phyloP scores from a whole-genome alignment of 30 jellyfish, hydroid and myxozoan genomes.

The Aurelia sp. region DNA sequence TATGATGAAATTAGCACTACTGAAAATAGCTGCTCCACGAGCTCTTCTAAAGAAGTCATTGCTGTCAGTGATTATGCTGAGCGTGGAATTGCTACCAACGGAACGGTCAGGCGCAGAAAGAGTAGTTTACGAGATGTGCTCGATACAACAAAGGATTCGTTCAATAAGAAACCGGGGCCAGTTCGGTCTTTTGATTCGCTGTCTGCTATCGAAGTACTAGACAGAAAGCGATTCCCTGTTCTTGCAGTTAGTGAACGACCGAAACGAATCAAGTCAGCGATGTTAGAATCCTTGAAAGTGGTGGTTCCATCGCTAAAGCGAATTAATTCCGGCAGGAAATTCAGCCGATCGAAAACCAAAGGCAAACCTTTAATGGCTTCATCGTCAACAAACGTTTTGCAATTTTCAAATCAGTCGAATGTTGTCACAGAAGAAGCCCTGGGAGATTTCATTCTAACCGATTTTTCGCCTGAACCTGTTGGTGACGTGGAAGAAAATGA shows the following conservation, averaged over 20 bases:
- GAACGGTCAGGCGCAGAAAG: neutral
- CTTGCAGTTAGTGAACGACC: constrained; percentile 42
- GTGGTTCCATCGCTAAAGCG: constrained; percentile 55
- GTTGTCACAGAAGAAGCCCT: constrained; percentile 3
- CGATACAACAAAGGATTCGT: neutral
- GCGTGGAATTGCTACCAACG: neutral
- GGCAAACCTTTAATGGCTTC: neutral
- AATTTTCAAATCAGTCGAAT: neutral
- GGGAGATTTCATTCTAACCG: neutral
- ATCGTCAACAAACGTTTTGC: neutral
- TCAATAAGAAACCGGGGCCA: neutral
- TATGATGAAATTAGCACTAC: constrained; percentile 1
- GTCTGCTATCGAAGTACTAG: neutral
- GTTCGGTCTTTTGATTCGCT: constrained; percentile 43
- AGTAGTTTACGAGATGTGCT: neutral
- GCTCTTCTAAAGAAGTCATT: neutral
- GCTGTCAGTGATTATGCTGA: neutral
- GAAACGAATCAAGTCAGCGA: constrained; percentile 43
- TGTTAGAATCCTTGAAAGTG: constrained; percentile 41
- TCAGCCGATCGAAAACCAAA: neutral
- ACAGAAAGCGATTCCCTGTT: constrained; percentile 38
- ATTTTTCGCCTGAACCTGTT: neutral
- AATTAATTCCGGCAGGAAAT: neutral
- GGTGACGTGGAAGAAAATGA: neutral
- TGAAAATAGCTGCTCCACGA: no score